A percentile compares a stretch with the other conserved stretches of the same genome.
Conservation (phyloP, 1,140 invertebrate genomes). For the Antheraea pernyi region DNA sequence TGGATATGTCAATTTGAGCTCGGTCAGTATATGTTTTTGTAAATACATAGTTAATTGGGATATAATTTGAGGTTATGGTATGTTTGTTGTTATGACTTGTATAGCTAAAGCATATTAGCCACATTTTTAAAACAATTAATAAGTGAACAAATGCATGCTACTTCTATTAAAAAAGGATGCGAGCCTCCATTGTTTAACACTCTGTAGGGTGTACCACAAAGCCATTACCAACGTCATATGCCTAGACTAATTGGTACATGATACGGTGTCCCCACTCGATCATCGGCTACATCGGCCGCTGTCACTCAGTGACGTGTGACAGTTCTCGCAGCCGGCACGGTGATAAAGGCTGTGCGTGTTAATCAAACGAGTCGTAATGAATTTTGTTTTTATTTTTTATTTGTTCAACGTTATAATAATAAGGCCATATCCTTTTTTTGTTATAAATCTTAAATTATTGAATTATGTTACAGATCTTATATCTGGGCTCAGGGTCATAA, state of each 20-base stretch:
- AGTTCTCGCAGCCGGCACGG: constrained; percentile 42
- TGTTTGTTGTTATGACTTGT: too few relatives aligned
- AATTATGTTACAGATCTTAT: too few relatives aligned
- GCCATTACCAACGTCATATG: too few relatives aligned
- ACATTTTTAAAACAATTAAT: too few relatives aligned
- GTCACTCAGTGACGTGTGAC: constrained; percentile 16
- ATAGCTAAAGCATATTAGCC: too few relatives aligned
- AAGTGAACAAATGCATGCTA: too few relatives aligned
- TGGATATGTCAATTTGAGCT: neutral
- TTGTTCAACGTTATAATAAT: constrained; percentile 3
- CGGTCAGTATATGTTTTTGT: neutral
- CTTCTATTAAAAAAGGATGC: too few relatives aligned
- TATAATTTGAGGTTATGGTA: too few relatives aligned
- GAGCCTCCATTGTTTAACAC: too few relatives aligned
- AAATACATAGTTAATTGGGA: too few relatives aligned
- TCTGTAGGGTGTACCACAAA: too few relatives aligned
- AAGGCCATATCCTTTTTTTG: constrained; percentile 19
- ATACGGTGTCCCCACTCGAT: constrained; percentile 15
- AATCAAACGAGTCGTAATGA: constrained; percentile 49
- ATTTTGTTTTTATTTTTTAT: constrained; percentile 32
- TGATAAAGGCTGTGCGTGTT: constrained; percentile 47
- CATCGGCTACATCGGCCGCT: constrained; percentile 8
- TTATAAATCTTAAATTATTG: constrained; percentile 4
- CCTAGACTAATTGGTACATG: neutral
- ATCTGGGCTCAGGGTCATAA: too few relatives aligned